Base-by-base conservation (phyloP, 2,797 vertebrate genomes). In the Astyanax mexicanus region DNA sequence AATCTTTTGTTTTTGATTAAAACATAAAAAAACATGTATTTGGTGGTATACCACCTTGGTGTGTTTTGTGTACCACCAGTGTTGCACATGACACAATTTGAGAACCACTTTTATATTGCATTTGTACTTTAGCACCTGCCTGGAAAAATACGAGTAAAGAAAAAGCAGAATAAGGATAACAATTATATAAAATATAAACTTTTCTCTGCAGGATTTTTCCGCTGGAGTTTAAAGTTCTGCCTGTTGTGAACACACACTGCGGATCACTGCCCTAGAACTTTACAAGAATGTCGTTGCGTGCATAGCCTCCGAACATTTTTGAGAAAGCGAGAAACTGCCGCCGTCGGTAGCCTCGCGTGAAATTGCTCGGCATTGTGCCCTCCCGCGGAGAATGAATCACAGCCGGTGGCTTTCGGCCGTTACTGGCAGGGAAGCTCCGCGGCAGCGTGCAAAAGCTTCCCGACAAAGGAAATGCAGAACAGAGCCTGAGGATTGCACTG, bases 321-420 rank as follows among this genome's bases (percentile, higher is more conserved):
- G 29, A 32, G 29, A 32, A 27, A 6, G 27, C 2, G 12, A 32
- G 32, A 35, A 6, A 6, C 54, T 57, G 27, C 32, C 27, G 15
- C 15, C 15, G 29, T 54, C 35, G 54, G 54, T 32, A 32, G 29
- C 27, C 54, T 57, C 13, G 27, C 25, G 29, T 57, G 54, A 57
- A 57, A 57, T 57, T 32, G 54, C 54, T n/a, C 25, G 13, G 29
- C 54, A 57, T 32, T 57, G 54, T 35, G 54, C 54, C 27, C 15
- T 55, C 54, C 54, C 27, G 7, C 29, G 17, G 54, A 57, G 54
- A 7, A 32, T 9, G 27, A 57, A 57, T 57, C 29, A 6, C 54
- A 35, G 54, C 12, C 52, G 17, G 11, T n/a, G 1, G 15, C 27
- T 57, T 54, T 32, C 17, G 54, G 27, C 2, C 27, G 29, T 35